Conservation (phyloP, 2,888 invertebrate species). For the Chloromyia formosa region DNA sequence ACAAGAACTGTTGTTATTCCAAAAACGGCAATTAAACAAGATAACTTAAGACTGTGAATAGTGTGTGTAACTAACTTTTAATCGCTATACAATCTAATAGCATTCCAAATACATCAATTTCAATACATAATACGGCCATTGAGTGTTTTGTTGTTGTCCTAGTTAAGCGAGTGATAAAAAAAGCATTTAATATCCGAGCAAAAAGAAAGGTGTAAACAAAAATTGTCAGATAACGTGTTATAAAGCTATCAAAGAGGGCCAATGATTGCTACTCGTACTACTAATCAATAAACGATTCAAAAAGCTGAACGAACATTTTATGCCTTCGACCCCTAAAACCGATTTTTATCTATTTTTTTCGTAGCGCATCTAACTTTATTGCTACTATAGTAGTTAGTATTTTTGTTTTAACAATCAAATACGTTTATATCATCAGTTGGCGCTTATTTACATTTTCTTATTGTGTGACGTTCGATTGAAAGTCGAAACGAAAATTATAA, state of each 20-base stretch:
- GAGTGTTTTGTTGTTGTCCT: neutral
- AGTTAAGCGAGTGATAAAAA: conserved; percentile 1
- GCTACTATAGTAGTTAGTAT: neutral
- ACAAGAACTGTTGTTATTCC: too few relatives aligned
- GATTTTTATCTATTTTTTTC: neutral
- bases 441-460: neutral
- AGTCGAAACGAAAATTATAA: neutral
- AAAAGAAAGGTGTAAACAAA: neutral
- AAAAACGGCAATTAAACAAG: neutral
- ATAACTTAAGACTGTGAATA: neutral
- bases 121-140: neutral
- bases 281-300: conserved; percentile 4
- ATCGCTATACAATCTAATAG: neutral
- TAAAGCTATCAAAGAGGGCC: neutral
- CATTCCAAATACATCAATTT: neutral
- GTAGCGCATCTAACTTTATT: neutral
- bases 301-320: too few relatives aligned
- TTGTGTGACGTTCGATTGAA: neutral
- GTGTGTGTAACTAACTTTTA: neutral
- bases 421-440: neutral
- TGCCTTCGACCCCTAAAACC: too few relatives aligned
- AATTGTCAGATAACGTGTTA: neutral
- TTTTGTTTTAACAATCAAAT: neutral
- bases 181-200: neutral
- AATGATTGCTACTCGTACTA: neutral